Conservation (phyloP, 2,113 vertebrate genomes). For the Oncorhynchus mykiss region DNA sequence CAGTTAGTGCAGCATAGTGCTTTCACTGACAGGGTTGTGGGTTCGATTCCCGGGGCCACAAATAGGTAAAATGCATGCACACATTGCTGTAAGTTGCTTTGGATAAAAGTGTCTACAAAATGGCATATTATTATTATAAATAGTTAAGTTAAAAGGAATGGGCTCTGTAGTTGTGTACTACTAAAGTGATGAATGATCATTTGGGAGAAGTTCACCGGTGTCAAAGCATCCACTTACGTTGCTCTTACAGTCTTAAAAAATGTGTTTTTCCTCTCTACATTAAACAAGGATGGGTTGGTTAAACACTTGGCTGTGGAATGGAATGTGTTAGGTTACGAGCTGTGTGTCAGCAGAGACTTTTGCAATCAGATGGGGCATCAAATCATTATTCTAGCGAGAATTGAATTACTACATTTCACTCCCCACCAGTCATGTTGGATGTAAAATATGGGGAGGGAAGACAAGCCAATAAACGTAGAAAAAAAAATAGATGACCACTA, state of each 20-base stretch:
- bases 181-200: slow-evolving; percentile 53
- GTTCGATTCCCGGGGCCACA: no score
- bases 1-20: no score
- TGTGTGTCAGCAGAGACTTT: slow-evolving; percentile 26
- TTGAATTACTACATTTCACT: slow-evolving; percentile 29
- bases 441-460: slow-evolving; percentile 24
- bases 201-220: slow-evolving; percentile 48
- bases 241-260: slow-evolving; percentile 46
- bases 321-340: slow-evolving; percentile 6
- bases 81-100: no score
- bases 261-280: slow-evolving; percentile 47
- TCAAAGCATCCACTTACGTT: slow-evolving; percentile 55
- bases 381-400: slow-evolving; percentile 17
- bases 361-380: neutral
- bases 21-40: no score
- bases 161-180: neutral
- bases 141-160: neutral
- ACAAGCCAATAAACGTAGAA: slow-evolving; percentile 2
- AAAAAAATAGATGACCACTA: neutral
- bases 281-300: slow-evolving; percentile 30
- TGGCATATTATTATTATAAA: no score
- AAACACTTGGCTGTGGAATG: slow-evolving; percentile 41
- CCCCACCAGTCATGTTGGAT: slow-evolving; percentile 19
- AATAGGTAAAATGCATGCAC: no score
- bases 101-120: no score